phyloP scores from a whole-genome alignment of 2,888 invertebrate genomes.

The Lingula anatina region DNA sequence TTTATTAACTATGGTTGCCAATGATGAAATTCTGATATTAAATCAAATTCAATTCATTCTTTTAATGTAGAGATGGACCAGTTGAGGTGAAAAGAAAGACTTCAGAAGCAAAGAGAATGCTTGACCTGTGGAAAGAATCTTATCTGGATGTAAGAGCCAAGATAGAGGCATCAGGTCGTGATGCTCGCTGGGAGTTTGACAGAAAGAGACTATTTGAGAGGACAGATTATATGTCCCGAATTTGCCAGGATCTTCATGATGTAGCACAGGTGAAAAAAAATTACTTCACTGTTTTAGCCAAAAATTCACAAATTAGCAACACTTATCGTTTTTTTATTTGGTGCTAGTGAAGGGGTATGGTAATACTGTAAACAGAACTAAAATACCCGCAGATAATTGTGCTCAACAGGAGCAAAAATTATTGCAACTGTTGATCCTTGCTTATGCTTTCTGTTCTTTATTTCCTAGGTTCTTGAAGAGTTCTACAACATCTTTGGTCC shows the following conservation, averaged over 20 bases:
- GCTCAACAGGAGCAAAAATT: too few relatives aligned
- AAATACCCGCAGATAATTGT: too few relatives aligned
- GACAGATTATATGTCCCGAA: constrained; percentile 78
- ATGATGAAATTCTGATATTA: neutral
- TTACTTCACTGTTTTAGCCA: too few relatives aligned
- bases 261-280: constrained; percentile 63
- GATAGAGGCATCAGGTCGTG: constrained; percentile 81
- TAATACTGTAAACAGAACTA: too few relatives aligned
- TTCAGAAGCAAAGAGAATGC: constrained; percentile 63
- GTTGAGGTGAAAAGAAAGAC: constrained; percentile 58
- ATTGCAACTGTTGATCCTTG: too few relatives aligned
- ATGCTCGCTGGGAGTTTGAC: constrained; percentile 87
- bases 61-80: constrained; percentile 27
- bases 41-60: neutral
- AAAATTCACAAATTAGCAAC: too few relatives aligned
- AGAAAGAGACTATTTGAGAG: constrained; percentile 72
- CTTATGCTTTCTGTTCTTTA: neutral
- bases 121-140: constrained; percentile 69
- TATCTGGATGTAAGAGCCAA: constrained; percentile 75
- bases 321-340: neutral
- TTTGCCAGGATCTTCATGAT: constrained; percentile 74
- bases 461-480: constrained; percentile 68
- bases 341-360: too few relatives aligned
- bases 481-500: constrained; percentile 85
- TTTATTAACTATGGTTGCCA: too few relatives aligned